Conservation (phyloP, 2,797 vertebrate genomes). For the Vultur gryphus region DNA sequence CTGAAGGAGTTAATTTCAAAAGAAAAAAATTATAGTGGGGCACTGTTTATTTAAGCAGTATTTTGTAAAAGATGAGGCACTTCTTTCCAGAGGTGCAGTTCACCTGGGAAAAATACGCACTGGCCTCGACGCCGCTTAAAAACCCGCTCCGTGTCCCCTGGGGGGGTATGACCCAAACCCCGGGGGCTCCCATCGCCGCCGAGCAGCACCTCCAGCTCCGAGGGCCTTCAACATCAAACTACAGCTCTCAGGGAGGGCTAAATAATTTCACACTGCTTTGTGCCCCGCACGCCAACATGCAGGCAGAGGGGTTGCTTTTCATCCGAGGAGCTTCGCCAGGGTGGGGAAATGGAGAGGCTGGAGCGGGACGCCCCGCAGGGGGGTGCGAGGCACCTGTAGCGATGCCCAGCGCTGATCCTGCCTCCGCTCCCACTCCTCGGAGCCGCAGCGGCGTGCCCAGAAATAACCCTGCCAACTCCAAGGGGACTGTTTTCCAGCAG, state of each 20-base stretch:
- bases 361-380: rapidly evolving
- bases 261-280: not conserved
- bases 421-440: not conserved
- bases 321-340: not conserved
- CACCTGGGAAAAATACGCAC: not conserved
- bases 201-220: not conserved
- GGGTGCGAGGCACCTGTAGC: not conserved
- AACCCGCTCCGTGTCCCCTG: not conserved
- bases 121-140: rapidly evolving
- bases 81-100: not conserved
- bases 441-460: not conserved
- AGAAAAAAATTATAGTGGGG: constrained; percentile 24
- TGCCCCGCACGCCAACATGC: rapidly evolving
- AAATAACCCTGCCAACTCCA: not conserved
- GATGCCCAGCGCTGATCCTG: not conserved
- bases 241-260: not conserved
- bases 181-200: rapidly evolving
- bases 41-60: constrained; percentile 25
- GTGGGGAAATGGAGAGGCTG: not conserved
- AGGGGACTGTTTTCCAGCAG: not conserved
- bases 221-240: not conserved
- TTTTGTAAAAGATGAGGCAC: not conserved
- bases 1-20: constrained; percentile 56
- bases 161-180: not conserved
- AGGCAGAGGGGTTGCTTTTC: not conserved